A percentile compares a stretch with the other conserved stretches of the same genome.
Evolutionary conservation across 2,888 invertebrate species (phyloP).

Genomic region (Terebella lapidaria): DNA sequence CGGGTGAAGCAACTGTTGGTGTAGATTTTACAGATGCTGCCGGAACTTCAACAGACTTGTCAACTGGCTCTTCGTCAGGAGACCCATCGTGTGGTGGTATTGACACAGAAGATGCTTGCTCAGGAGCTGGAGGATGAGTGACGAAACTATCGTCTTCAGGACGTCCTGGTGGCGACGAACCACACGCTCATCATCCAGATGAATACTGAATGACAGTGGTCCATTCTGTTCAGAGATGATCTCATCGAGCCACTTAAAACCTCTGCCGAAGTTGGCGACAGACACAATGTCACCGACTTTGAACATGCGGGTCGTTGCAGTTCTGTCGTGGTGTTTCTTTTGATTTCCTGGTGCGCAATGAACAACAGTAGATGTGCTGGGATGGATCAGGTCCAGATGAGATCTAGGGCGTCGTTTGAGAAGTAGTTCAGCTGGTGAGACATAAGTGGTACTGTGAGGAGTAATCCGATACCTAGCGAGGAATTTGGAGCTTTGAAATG

Average conservation of each 20-base stretch:
- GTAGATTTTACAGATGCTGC: too few relatives aligned
- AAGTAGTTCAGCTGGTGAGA: constrained; percentile 1
- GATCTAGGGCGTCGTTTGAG: background rate
- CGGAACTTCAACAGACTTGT: too few relatives aligned
- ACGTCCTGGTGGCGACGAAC: background rate
- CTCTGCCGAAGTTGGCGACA: background rate
- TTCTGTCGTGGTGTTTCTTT: background rate
- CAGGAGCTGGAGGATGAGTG: too few relatives aligned
- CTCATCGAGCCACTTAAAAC: background rate
- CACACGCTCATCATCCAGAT: background rate
- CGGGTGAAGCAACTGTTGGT: too few relatives aligned
- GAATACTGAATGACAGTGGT: background rate
- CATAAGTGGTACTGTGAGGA: background rate
- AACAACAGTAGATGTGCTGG: background rate
- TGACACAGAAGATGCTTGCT: too few relatives aligned
- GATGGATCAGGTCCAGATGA: background rate
- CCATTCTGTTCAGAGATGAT: background rate
- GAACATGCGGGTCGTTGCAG: background rate
- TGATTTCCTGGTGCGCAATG: background rate
- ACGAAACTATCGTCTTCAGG: too few relatives aligned
- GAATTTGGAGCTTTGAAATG: background rate
- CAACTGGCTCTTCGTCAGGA: too few relatives aligned
- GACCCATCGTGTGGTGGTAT: too few relatives aligned
- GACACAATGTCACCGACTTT: background rate
- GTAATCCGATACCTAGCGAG: background rate